phyloP scores from a whole-genome alignment of 2,888 invertebrate species.

The Schizotus pectinicornis region DNA sequence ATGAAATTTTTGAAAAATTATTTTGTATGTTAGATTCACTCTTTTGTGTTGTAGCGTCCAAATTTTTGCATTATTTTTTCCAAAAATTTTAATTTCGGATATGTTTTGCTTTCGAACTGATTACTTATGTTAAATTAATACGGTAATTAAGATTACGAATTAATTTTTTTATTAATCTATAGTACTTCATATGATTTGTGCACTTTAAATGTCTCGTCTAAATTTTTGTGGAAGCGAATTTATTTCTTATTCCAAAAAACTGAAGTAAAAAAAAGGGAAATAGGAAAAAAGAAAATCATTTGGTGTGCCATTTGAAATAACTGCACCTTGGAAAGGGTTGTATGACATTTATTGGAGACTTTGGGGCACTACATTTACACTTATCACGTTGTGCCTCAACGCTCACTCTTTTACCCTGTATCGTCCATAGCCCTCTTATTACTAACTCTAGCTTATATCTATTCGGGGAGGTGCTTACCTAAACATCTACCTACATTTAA shows the following conservation, averaged over 20 bases:
- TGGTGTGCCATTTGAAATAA: too few species aligned
- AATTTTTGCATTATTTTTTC: conserved; percentile 28
- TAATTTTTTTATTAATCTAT: conserved; percentile 30
- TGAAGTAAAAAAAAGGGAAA: too few species aligned
- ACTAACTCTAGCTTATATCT: too few species aligned
- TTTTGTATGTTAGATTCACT: conserved; percentile 69
- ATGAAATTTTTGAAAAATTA: conserved; percentile 95
- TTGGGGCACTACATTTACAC: too few species aligned
- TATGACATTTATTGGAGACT: too few species aligned
- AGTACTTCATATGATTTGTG: conserved; percentile 35
- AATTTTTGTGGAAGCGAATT: conserved; percentile 31
- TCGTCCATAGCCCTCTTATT: too few species aligned
- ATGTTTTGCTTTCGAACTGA: conserved; percentile 35
- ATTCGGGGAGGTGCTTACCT: too few species aligned
- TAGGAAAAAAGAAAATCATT: too few species aligned
- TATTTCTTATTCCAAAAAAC: conserved; percentile 36
- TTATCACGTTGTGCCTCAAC: too few species aligned
- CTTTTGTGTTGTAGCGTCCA: conserved; percentile 8
- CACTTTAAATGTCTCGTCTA: conserved; percentile 42
- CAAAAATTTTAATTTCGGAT: conserved; percentile 3
- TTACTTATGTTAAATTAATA: conserved; percentile 34
- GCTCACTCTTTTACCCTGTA: too few species aligned
- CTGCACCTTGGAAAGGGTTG: too few species aligned
- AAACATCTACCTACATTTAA: too few species aligned
- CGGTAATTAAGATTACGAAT: conserved; percentile 16